These are phyloP conservation scores for Poliocrania exsul DNA, from an alignment of 2,797 vertebrate genomes.

Conservation along the genomic window DNA sequence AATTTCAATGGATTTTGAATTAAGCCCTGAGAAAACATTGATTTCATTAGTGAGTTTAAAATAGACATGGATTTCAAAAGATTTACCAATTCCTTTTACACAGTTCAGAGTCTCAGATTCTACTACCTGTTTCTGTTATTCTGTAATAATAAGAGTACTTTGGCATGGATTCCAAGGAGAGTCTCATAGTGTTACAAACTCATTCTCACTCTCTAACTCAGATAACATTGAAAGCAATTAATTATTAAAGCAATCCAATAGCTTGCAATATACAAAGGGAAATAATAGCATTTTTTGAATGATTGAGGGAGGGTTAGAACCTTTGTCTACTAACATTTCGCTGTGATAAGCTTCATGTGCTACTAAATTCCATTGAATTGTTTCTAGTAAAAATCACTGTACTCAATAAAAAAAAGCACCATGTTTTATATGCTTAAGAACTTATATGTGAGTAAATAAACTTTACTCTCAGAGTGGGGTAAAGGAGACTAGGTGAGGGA, in stretches of 20 bases:
- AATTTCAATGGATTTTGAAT: neutral
- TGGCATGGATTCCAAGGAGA: neutral
- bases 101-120: neutral
- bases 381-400: neutral
- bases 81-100: neutral
- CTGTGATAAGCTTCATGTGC: neutral
- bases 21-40: neutral
- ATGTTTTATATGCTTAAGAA: neutral
- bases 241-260: neutral
- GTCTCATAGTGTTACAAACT: neutral
- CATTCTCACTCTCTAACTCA: neutral
- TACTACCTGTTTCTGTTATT: neutral
- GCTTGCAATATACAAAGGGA: neutral
- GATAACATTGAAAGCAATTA: neutral
- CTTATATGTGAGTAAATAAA: neutral
- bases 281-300: neutral
- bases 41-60: neutral
- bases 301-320: neutral
- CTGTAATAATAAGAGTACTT: neutral
- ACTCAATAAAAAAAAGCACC: neutral
- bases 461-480: neutral
- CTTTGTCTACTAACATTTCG: neutral
- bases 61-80: neutral
- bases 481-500: neutral
- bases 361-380: neutral